Conservation (phyloP, 1,140 invertebrate genomes). For the Apis florea region DNA sequence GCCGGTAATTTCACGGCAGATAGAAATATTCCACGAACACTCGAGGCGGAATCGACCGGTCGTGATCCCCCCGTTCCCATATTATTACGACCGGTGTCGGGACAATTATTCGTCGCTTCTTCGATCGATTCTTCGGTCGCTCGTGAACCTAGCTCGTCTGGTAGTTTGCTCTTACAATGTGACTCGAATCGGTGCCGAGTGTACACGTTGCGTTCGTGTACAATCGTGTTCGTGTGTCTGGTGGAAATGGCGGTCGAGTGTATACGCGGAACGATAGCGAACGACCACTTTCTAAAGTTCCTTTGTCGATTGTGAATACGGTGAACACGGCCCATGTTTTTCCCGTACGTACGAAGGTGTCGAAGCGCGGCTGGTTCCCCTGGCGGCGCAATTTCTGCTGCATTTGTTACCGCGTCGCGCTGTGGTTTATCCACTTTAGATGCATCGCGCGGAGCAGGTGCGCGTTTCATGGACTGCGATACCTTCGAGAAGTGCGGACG, state of each 20-base stretch:
- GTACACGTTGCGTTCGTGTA: background rate
- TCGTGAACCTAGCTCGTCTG: background rate
- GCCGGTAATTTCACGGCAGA: background rate
- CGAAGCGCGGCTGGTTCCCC: background rate
- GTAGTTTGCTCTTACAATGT: background rate
- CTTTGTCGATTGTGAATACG: background rate
- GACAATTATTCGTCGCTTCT: slow-evolving; percentile 1
- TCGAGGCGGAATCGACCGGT: background rate
- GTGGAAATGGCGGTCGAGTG: background rate
- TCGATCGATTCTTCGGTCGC: background rate
- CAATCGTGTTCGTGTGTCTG: too few relatives aligned
- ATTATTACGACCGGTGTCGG: slow-evolving; percentile 1
- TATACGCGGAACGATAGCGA: background rate
- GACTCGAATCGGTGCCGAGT: too few relatives aligned
- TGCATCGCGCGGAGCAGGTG: slow-evolving; percentile 39
- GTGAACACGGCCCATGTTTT: background rate
- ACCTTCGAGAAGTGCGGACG: slow-evolving; percentile 10
- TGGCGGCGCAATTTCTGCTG: slow-evolving; percentile 46
- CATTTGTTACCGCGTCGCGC: slow-evolving; percentile 41
- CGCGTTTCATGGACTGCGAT: slow-evolving; percentile 20
- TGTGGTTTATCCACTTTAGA: slow-evolving; percentile 29
- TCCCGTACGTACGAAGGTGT: background rate
- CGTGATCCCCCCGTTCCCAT: background rate
- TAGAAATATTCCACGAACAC: background rate
- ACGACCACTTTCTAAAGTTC: background rate